Conservation (phyloP, 2,797 vertebrate genomes). For the Emys orbicularis region DNA sequence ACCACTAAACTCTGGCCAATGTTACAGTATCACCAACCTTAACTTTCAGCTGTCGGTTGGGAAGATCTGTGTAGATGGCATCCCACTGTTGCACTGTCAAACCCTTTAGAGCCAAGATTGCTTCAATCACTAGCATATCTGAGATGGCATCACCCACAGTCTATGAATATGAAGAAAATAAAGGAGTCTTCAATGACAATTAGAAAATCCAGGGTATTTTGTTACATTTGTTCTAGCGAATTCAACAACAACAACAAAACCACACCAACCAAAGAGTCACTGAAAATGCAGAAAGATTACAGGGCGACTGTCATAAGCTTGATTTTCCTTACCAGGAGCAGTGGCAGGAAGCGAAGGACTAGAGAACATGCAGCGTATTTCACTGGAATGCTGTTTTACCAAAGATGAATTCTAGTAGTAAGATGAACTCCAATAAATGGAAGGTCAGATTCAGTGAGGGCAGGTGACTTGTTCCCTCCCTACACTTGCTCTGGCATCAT, state of each 20-base stretch:
- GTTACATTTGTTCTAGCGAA: not conserved
- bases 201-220: not conserved
- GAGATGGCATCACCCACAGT: constrained; percentile 94
- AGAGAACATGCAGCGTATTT: not conserved
- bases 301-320: not conserved
- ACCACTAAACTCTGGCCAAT: rapidly evolving
- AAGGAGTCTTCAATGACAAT: not conserved
- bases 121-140: constrained; percentile 96
- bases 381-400: not conserved
- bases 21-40: constrained; percentile 81
- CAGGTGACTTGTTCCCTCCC: not conserved
- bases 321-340: not conserved
- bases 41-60: constrained; percentile 95
- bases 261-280: not conserved
- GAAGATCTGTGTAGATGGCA: constrained; percentile 90
- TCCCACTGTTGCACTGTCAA: constrained; percentile 93
- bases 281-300: not conserved
- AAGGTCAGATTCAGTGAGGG: not conserved
- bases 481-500: not conserved
- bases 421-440: not conserved
- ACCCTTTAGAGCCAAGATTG: constrained; percentile 89
- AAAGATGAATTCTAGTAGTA: not conserved
- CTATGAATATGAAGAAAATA: constrained; percentile 72
- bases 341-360: not conserved
- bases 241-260: not conserved